Conservation (phyloP, 2,113 vertebrate genomes). For the Dendropsophus ebraccatus region DNA sequence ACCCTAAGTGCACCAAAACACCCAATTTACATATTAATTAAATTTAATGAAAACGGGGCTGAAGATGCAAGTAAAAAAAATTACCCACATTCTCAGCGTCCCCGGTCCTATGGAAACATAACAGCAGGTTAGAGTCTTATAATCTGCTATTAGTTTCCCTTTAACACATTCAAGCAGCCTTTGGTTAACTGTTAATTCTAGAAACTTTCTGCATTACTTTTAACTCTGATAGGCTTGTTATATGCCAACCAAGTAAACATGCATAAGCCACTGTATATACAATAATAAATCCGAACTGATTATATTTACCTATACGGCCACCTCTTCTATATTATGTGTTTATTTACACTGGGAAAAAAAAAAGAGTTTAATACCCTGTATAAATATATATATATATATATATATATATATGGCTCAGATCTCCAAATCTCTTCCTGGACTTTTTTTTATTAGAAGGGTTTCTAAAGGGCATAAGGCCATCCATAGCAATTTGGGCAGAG, state of each 20-base stretch:
- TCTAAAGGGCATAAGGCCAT: constrained; percentile 16
- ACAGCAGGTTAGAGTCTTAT: too few species aligned
- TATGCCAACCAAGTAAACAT: neutral
- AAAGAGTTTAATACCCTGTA: neutral
- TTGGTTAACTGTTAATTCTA: neutral
- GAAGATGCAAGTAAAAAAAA: too few species aligned
- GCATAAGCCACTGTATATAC: neutral
- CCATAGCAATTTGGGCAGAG: constrained; percentile 9
- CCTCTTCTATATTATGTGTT: constrained; percentile 12
- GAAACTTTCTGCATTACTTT: neutral
- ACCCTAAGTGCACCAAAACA: too few species aligned
- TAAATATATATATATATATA: constrained; percentile 40
- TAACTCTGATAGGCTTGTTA: neutral
- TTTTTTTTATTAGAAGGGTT: constrained; percentile 37
- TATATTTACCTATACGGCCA: neutral
- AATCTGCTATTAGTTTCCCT: too few species aligned
- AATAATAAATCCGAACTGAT: neutral
- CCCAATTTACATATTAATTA: too few species aligned
- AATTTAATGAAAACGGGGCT: too few species aligned
- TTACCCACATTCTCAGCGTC: too few species aligned
- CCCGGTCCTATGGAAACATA: too few species aligned
- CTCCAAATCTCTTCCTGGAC: neutral
- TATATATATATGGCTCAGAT: constrained; percentile 5
- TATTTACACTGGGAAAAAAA: neutral
- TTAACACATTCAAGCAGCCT: neutral